Conservation (phyloP, 2,797 vertebrate species). For the Eupleurogrammus muticus region DNA sequence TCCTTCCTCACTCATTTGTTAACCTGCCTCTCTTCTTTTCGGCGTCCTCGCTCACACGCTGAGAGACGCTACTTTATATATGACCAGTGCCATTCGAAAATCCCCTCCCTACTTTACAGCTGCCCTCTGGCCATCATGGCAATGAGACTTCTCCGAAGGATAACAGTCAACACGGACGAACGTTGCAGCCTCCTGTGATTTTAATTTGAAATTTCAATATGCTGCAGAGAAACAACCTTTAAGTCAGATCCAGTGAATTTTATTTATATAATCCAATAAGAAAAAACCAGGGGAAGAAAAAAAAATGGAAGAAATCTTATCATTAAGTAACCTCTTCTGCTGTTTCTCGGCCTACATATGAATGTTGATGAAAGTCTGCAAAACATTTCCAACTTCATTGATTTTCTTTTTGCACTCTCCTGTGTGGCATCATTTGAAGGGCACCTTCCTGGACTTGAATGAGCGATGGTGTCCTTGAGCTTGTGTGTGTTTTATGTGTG, state of each 20-base stretch:
- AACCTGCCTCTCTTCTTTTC: slow-evolving; percentile 66
- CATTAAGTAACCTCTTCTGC: neutral
- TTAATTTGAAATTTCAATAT: slow-evolving; percentile 2
- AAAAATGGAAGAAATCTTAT: neutral
- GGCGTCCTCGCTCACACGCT: slow-evolving; percentile 60
- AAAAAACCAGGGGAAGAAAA: neutral
- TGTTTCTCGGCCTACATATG: slow-evolving; percentile 20
- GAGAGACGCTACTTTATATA: slow-evolving; percentile 61
- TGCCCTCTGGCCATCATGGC: slow-evolving; percentile 43
- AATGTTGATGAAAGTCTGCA: slow-evolving; percentile 16
- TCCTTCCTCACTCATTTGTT: slow-evolving; percentile 75
- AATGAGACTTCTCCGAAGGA: slow-evolving; percentile 40
- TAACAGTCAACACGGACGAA: slow-evolving; percentile 21
- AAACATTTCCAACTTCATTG: slow-evolving; percentile 36
- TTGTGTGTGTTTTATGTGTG: slow-evolving; percentile 66
- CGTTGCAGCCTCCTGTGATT: neutral
- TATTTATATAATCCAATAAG: neutral
- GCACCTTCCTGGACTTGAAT: slow-evolving; percentile 78
- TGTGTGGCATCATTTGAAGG: slow-evolving; percentile 70
- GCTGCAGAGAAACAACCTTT: neutral
- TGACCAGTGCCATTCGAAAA: slow-evolving; percentile 60
- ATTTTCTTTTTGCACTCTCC: slow-evolving; percentile 41
- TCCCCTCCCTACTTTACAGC: slow-evolving; percentile 46
- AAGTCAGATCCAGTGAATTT: neutral
- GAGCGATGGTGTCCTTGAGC: slow-evolving; percentile 86